Conservation (phyloP, 2,113 vertebrate genomes). For the Sceloporus undulatus region DNA sequence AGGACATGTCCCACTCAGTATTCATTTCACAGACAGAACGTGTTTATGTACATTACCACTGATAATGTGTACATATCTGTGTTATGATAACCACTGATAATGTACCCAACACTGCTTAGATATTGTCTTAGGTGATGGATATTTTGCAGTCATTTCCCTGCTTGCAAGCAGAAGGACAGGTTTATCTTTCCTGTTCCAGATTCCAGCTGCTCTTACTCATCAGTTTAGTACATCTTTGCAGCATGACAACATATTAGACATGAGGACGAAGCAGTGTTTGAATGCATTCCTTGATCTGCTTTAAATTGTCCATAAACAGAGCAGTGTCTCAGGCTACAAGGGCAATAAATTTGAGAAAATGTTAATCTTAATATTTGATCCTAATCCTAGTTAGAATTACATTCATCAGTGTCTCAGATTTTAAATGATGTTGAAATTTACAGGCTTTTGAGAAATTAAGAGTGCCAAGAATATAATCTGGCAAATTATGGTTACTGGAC, state of each 20-base stretch:
- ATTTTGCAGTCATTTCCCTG: slow-evolving; percentile 2
- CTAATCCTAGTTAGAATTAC: too few relatives aligned
- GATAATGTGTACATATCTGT: background rate
- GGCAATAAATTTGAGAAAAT: background rate
- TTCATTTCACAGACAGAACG: background rate
- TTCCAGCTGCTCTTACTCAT: slow-evolving; percentile 33
- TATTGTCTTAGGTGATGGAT: background rate
- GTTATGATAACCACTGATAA: background rate
- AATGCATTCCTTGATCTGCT: background rate
- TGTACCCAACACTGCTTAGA: background rate
- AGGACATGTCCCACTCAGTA: background rate
- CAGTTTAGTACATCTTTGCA: background rate
- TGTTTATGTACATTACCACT: background rate
- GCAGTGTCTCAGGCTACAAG: background rate
- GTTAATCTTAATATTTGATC: background rate
- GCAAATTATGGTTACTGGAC: background rate
- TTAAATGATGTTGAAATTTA: background rate
- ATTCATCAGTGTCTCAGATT: too few relatives aligned
- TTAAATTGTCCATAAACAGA: background rate
- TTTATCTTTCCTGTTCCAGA: slow-evolving; percentile 22
- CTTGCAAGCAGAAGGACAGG: background rate
- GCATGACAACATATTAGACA: background rate
- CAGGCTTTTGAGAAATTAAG: background rate
- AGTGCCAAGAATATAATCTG: background rate
- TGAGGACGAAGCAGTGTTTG: background rate